Evolutionary conservation across 2,113 vertebrate genomes (phyloP).

Genomic region (Odocoileus virginianus): DNA sequence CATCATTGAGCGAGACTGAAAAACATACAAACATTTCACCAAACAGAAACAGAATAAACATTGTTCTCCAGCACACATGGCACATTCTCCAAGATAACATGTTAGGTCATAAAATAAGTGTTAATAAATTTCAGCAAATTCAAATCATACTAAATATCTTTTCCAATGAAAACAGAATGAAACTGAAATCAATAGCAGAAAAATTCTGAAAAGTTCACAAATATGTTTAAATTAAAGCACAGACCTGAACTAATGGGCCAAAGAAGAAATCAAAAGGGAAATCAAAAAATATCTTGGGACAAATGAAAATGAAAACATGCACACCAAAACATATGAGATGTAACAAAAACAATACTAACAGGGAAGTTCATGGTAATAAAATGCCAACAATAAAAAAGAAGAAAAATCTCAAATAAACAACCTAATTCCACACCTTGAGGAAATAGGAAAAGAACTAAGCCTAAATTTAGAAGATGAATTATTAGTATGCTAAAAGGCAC

Average conservation of each 20-base stretch:
- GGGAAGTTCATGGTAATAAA: background rate
- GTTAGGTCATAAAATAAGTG: background rate
- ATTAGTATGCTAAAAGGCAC: background rate
- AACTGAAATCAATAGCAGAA: background rate
- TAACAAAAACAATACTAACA: background rate
- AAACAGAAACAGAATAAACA: background rate
- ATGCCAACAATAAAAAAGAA: background rate
- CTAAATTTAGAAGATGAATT: background rate
- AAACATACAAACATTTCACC: background rate
- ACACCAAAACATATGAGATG: background rate
- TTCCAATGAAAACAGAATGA: background rate
- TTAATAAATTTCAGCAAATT: background rate
- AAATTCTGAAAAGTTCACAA: background rate
- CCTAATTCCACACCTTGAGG: background rate
- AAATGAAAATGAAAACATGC: background rate
- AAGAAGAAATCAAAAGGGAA: background rate
- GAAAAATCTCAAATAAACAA: background rate
- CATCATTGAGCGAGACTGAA: background rate
- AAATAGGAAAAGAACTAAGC: background rate
- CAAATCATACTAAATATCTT: background rate
- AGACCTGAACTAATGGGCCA: background rate
- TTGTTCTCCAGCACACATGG: background rate
- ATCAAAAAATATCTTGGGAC: background rate
- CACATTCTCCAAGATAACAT: background rate
- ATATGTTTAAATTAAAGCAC: background rate